Conservation (phyloP, 1,140 invertebrate species). For the Drosophila ananassae region DNA sequence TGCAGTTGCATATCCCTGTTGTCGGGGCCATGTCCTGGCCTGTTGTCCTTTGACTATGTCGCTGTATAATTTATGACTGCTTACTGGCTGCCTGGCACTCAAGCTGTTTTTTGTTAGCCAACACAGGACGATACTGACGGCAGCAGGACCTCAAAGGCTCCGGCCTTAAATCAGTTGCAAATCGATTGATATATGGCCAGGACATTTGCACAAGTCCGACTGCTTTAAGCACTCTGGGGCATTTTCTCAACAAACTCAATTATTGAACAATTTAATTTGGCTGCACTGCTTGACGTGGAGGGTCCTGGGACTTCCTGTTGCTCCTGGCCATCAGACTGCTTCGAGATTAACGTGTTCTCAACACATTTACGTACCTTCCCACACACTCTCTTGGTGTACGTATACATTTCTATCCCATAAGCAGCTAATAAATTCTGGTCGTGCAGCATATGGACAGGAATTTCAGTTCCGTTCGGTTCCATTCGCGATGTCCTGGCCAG, state of each 20-base stretch:
- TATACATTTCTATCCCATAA: conserved; percentile 29
- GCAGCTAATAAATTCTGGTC: conserved; percentile 71
- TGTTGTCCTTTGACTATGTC: conserved; percentile 78
- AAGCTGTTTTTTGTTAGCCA: conserved; percentile 50
- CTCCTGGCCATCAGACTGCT: conserved; percentile 51
- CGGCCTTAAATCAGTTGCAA: conserved; percentile 52
- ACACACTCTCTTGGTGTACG: conserved; percentile 1
- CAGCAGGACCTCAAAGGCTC: conserved; percentile 25
- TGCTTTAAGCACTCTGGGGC: conserved; percentile 60
- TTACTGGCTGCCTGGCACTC: conserved; percentile 59
- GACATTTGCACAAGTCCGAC: conserved; percentile 35
- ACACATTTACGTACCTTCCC: conserved; percentile 23
- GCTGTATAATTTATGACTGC: conserved; percentile 81
- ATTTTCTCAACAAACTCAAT: conserved; percentile 62
- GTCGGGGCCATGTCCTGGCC: conserved; percentile 35
- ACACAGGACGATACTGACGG: conserved; percentile 12
- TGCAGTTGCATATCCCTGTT: conserved; percentile 58
- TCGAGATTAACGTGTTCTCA: conserved; percentile 63
- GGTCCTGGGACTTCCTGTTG: conserved; percentile 40
- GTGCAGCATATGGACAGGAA: conserved; percentile 45
- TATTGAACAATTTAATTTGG: conserved; percentile 75
- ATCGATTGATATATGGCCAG: conserved; percentile 56
- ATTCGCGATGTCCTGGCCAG: conserved; percentile 8
- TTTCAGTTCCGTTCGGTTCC: not conserved
- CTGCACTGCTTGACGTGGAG: conserved; percentile 27